These are phyloP conservation scores for Diuraphis noxia DNA, from an alignment of 1,140 invertebrate species.

Conservation along the genomic window DNA sequence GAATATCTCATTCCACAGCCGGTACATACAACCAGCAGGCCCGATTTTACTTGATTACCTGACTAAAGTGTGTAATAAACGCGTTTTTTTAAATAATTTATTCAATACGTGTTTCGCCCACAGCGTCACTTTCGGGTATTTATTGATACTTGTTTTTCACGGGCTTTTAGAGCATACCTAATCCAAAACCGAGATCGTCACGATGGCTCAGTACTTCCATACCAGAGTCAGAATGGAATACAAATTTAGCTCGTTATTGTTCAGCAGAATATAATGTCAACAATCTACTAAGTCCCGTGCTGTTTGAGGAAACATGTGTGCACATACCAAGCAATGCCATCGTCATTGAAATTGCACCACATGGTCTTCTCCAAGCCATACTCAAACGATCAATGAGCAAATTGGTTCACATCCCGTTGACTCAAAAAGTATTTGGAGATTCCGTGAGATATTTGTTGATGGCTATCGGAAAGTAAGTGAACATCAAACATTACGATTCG, in stretches of 20 bases:
- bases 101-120: neutral
- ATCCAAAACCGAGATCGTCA: slow-evolving; percentile 61
- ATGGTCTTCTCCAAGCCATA: slow-evolving; percentile 84
- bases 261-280: slow-evolving; percentile 69
- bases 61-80: slow-evolving; percentile 64
- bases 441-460: slow-evolving; percentile 20
- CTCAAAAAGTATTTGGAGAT: neutral
- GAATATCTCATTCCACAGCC: slow-evolving; percentile 77
- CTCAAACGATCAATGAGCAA: slow-evolving; percentile 66
- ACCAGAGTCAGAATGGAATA: slow-evolving; percentile 63
- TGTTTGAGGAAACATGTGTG: slow-evolving; percentile 55
- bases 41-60: slow-evolving; percentile 73
- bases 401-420: neutral
- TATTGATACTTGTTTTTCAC: neutral
- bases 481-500: neutral
- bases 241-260: slow-evolving; percentile 62
- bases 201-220: slow-evolving; percentile 68
- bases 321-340: slow-evolving; percentile 55
- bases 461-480: slow-evolving; percentile 4
- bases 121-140: neutral
- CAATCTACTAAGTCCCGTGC: slow-evolving; percentile 66
- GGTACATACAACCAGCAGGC: slow-evolving; percentile 72
- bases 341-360: slow-evolving; percentile 78
- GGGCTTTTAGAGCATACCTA: neutral
- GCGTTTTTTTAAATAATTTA: neutral